Evolutionary conservation across 2,888 invertebrate genomes (phyloP), one percentile per base, ranked within the genome.

Genomic region (Anagyrus pseudococci): DNA sequence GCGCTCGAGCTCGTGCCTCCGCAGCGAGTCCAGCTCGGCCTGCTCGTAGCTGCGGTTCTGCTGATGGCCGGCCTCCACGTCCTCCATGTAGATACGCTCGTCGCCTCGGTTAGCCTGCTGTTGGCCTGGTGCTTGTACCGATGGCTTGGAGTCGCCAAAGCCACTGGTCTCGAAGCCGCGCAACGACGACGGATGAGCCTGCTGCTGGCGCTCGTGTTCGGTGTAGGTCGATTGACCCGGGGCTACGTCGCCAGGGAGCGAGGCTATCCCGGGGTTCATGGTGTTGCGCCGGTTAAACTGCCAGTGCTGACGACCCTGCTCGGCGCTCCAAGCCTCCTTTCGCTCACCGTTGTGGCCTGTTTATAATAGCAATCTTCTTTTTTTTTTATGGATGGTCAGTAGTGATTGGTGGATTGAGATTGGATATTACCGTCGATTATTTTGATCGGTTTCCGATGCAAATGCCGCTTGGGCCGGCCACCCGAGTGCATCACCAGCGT

Each of bases 271-370:
- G 13, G 71, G 70, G 40, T 79, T 74, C 33, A 71, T 73, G 1
- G 71, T 83, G 70, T 87, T 87, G 71, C 88, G 85, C 70, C 88
- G 87, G 80, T 90, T 89, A 78, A 90, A 90, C 74, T 89, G 88
- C 90, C 90, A 90, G 73, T 88, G 88, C 23, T 76, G 71, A 20
- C 74, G 73, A 58, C 87, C 88, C 70, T 88, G 86, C 79, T 92
- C 92, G 43, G 92, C 92, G 74, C 92, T 92, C 93, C 93, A 94
- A 29, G 93, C 93, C 84, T 93, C 93, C 76, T 90, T 87, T 77
- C 71, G 75, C 17, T 73, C 74, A 0, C 72, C 73, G 15, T 69
- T 70, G 17, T 29, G 13, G 29, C 15, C 49, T 49, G 49, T 19
- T 3, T 2, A 15, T 2, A 8, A 15, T 37, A 7, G 29, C n/a